These are phyloP conservation scores for Labrus mixtus DNA, from an alignment of 2,113 vertebrate species.

Conservation along the genomic window DNA sequence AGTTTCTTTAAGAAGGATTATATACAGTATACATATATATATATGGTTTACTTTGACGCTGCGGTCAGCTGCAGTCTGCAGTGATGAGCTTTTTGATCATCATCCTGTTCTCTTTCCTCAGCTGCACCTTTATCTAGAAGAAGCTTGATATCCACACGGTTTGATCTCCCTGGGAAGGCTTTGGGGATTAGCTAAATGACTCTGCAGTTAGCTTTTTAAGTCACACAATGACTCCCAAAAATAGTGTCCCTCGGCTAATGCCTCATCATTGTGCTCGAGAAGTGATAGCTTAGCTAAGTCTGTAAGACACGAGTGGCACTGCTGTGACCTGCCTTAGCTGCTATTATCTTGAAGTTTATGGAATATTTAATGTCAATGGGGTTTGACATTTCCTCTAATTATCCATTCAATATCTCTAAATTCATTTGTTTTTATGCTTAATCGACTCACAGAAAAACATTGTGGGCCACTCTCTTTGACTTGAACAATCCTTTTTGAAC, in stretches of 20 bases:
- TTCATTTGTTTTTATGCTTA: conserved; percentile 22
- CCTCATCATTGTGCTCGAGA: conserved; percentile 50
- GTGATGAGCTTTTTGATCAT: conserved; percentile 20
- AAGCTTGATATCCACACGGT: conserved; percentile 43
- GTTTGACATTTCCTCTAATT: conserved; percentile 45
- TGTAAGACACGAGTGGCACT: conserved; percentile 48
- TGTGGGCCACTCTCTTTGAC: too few relatives aligned
- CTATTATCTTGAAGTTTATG: conserved; percentile 23
- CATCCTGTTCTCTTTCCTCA: conserved; percentile 16
- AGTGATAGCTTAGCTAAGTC: conserved; percentile 34
- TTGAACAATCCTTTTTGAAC: too few relatives aligned
- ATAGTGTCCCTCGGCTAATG: conserved; percentile 60
- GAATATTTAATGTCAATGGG: conserved; percentile 1
- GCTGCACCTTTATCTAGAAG: conserved; percentile 46
- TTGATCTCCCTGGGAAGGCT: conserved; percentile 56
- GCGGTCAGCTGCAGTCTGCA: conserved; percentile 28
- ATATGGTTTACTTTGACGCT: conserved; percentile 5
- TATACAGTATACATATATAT: too few relatives aligned
- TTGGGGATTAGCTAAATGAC: conserved; percentile 70
- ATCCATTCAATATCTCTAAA: conserved; percentile 34
- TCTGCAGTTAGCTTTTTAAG: conserved; percentile 70
- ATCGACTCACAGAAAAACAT: neutral
- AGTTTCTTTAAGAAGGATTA: conserved; percentile 14
- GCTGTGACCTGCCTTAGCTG: conserved; percentile 31
- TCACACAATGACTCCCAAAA: conserved; percentile 64